A percentile compares a stretch with the other conserved stretches of the same genome.
Evolutionary conservation across 2,888 invertebrate species (phyloP).

Genomic region (Podabrus alpinus): DNA sequence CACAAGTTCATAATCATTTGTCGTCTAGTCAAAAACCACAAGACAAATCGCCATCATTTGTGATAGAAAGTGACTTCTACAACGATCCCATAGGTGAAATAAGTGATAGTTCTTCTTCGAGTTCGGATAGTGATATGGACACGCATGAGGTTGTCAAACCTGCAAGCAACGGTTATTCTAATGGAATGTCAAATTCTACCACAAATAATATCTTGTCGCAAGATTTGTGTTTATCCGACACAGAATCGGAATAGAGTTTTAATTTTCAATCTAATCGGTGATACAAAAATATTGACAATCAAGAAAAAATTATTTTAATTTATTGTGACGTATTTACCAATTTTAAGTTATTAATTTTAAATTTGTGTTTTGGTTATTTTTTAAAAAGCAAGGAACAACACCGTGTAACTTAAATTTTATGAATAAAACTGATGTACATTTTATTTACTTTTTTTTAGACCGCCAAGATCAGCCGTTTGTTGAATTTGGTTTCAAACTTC

Average conservation of each 20-base stretch:
- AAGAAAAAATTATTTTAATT: not conserved
- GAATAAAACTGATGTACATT: not conserved
- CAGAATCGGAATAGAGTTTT: conserved; percentile 78
- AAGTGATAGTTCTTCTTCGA: conserved; percentile 51
- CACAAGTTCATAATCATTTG: conserved; percentile 3
- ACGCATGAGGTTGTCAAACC: conserved; percentile 6
- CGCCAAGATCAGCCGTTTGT: not conserved
- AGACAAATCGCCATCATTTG: conserved; percentile 39
- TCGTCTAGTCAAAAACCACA: conserved; percentile 22
- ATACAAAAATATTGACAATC: not conserved
- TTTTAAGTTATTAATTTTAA: not conserved
- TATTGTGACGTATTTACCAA: not conserved
- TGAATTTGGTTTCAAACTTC: too few relatives aligned
- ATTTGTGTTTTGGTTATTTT: not conserved
- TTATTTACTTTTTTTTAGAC: not conserved
- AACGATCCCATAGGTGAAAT: conserved; percentile 50
- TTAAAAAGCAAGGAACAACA: not conserved
- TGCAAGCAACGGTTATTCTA: conserved; percentile 50
- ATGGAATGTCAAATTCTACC: conserved; percentile 48
- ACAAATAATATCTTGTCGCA: conserved; percentile 75
- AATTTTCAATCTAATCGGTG: not conserved
- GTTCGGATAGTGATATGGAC: conserved; percentile 53
- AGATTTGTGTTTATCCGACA: conserved; percentile 85
- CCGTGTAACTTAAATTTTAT: not conserved
- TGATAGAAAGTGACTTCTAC: conserved; percentile 33